phyloP scores from a whole-genome alignment of 2,888 invertebrate species.

The Pseudoips prasinana region DNA sequence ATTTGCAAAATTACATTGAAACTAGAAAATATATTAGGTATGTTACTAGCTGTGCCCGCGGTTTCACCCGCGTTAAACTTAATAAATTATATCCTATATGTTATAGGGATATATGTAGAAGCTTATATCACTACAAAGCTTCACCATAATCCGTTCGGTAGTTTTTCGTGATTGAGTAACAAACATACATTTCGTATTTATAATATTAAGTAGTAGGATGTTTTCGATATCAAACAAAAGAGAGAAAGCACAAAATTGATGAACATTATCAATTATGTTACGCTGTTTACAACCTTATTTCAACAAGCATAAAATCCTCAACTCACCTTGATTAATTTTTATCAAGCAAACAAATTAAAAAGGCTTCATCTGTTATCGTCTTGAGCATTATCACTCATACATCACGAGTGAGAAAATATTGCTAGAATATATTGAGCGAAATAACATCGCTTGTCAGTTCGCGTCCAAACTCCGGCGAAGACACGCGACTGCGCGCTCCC shows the following conservation, averaged over 20 bases:
- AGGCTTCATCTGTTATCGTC: too few species aligned
- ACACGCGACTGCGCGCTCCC: conserved; percentile 13
- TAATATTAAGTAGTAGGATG: neutral
- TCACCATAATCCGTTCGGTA: neutral
- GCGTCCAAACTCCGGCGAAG: conserved; percentile 19
- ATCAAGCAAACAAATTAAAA: too few species aligned
- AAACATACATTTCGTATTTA: neutral
- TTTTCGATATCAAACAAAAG: too few species aligned
- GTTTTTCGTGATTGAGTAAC: neutral
- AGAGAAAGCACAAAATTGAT: too few species aligned
- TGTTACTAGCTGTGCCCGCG: neutral
- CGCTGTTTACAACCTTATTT: too few species aligned
- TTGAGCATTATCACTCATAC: neutral
- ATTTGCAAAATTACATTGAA: too few species aligned
- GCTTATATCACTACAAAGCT: too few species aligned
- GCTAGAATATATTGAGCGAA: conserved; percentile 19
- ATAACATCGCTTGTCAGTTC: conserved; percentile 23
- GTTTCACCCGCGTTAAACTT: neutral
- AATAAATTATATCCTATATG: neutral
- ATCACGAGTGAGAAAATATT: conserved; percentile 17
- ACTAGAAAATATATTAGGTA: too few species aligned
- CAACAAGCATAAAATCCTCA: too few species aligned
- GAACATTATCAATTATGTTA: too few species aligned
- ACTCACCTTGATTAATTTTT: too few species aligned
- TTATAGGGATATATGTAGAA: too few species aligned